Evolutionary conservation across 2,113 vertebrate species (phyloP), one percentile per base, ranked within the genome.

Genomic region (Chionomys nivalis): DNA sequence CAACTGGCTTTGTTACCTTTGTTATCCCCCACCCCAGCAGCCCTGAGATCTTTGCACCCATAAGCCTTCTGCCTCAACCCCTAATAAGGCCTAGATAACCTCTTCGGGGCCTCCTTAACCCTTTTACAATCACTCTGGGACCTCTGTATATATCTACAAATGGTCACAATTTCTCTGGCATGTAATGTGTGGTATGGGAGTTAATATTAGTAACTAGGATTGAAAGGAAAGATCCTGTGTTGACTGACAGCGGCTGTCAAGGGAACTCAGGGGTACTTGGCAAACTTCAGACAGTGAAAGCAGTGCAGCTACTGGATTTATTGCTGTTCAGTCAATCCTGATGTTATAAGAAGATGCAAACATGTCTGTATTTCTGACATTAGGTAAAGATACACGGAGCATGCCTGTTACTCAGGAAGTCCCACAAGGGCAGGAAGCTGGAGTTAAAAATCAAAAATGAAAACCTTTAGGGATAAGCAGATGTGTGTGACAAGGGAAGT

Each of bases 361-460:
- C 65, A n/a, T 21, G 31, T n/a, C 66, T 72, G 33, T 26, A 31
- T 39, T 55, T 52, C 47, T 58, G 66, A 55, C 49, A 55, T 28
- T 28, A 28, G 36, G 7, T 72, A 11, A 88, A 55, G 36, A 55
- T 36, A 19, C 33, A 24, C 17, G 2, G 24, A 58, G 1, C 14
- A 7, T 1, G 0, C n/a, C 17, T 63, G n/a, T 72, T 44, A 44
- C n/a, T 42, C 0, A 0, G 65, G 21, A 19, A 73, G 7, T 3
- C 44, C 21, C n/a, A 7, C 11, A 12, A 85, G 75, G 24, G 7
- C 3, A 9, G 21, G n/a, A 77, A 49, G 1, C 49, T 65, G 11
- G 49, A 73, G 39, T 58, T 28, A 31, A 9, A 8, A 52, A 7
- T n/a, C 4, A 42, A 89, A 36, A 17, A n/a, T 52, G 0, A 3